A percentile compares a stretch with the other conserved stretches of the same genome.
phyloP scores from a whole-genome alignment of 2,113 vertebrate genomes.

The Cyanoderma ruficeps region DNA sequence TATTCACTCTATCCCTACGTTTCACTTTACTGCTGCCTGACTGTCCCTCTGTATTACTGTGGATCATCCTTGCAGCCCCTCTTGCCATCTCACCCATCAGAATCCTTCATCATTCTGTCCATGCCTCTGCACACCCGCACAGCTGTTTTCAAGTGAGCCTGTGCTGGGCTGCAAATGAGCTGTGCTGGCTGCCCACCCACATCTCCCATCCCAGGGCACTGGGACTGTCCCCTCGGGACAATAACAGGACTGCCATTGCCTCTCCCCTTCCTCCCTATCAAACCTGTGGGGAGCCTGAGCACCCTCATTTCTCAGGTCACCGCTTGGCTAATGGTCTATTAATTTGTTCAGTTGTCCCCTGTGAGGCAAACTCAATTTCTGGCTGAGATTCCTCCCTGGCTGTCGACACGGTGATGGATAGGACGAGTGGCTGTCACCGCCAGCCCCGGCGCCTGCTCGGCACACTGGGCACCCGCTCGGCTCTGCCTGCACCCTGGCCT shows the following conservation, averaged over 20 bases:
- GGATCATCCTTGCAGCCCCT: not conserved
- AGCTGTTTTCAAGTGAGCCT: rapidly evolving
- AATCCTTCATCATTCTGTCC: not conserved
- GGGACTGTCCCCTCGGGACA: not conserved
- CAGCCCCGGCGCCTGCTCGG: slow-evolving; percentile 56
- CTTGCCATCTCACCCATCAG: not conserved
- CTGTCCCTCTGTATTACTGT: not conserved
- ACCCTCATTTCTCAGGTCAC: slow-evolving; percentile 95
- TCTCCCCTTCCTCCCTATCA: not conserved
- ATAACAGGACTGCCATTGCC: not conserved
- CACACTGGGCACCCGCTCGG: not conserved
- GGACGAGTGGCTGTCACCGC: slow-evolving; percentile 91
- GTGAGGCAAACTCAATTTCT: slow-evolving; percentile 96
- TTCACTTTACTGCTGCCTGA: not conserved
- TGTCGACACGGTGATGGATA: slow-evolving; percentile 95
- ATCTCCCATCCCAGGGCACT: not conserved
- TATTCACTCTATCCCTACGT: not conserved
- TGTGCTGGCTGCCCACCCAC: rapidly evolving
- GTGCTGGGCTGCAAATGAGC: not conserved
- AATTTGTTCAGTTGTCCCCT: slow-evolving; percentile 96
- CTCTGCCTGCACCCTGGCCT: not conserved
- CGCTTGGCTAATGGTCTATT: slow-evolving; percentile 99
- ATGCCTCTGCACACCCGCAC: not conserved
- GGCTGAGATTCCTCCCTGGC: slow-evolving; percentile 78
- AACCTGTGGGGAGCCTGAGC: slow-evolving; percentile 54